These are phyloP conservation scores for Acrocephalus scirpaceus DNA, from an alignment of 2,797 vertebrate genomes.

Conservation along the genomic window DNA sequence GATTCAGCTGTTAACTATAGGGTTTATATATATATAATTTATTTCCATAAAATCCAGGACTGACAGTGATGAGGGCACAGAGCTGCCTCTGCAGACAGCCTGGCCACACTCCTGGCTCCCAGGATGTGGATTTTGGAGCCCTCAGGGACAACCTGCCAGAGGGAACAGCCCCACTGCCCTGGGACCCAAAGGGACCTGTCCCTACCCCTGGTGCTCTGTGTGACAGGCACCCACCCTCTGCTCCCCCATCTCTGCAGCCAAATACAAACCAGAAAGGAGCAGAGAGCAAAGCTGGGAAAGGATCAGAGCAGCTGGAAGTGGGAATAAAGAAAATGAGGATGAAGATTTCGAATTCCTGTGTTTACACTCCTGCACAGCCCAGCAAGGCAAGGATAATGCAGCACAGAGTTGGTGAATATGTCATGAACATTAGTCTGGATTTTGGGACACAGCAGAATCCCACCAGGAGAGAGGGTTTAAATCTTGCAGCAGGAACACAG, in stretches of 20 bases:
- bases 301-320: not conserved
- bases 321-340: not conserved
- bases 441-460: not conserved
- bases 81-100: not conserved
- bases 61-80: rapidly evolving
- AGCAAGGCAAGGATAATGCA: not conserved
- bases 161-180: not conserved
- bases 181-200: not conserved
- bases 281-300: not conserved
- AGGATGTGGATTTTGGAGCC: not conserved
- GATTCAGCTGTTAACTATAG: not conserved
- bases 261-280: not conserved
- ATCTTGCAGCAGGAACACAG: conserved; percentile 6
- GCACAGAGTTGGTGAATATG: not conserved
- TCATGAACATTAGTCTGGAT: not conserved
- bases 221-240: not conserved
- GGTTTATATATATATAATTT: not conserved
- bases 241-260: not conserved
- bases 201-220: not conserved
- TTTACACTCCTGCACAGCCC: not conserved
- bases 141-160: not conserved
- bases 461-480: not conserved
- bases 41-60: not conserved
- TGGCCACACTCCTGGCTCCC: rapidly evolving
- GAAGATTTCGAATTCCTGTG: not conserved